Evolutionary conservation across 64 coral and sea anemone genomes (phyloP).

Genomic region (Dendronephthya gigantea): DNA sequence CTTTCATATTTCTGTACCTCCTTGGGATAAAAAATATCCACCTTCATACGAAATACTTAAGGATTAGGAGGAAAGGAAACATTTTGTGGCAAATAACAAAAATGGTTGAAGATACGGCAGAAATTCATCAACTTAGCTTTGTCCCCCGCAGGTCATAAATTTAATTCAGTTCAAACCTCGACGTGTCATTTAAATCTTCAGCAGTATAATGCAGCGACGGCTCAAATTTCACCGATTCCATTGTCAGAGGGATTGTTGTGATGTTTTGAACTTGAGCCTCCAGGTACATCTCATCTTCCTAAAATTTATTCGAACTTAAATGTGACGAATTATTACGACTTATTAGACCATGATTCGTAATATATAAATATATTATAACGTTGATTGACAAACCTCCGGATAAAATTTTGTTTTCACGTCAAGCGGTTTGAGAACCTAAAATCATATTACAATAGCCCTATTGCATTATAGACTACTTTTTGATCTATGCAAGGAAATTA

Average conservation of each 20-base stretch:
- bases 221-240: conserved; percentile 91
- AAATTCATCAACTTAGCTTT: no score
- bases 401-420: conserved; percentile 99
- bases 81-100: no score
- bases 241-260: conserved; percentile 80
- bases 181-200: conserved; percentile 58
- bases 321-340: neutral
- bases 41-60: no score
- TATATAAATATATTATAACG: neutral
- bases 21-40: no score
- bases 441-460: no score
- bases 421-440: conserved; percentile 83
- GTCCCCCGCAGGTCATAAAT: no score
- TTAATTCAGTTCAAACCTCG: neutral
- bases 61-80: no score
- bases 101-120: no score
- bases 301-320: neutral
- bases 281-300: conserved; percentile 82
- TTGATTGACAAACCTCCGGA: conserved; percentile 49
- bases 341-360: no score
- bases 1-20: no score
- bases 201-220: conserved; percentile 60
- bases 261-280: conserved; percentile 98
- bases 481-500: no score
- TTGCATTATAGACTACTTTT: no score